Evolutionary conservation across 2,797 vertebrate species (phyloP), one percentile per base, ranked within the genome.

Genomic region (Zenarchopterus dispar): DNA sequence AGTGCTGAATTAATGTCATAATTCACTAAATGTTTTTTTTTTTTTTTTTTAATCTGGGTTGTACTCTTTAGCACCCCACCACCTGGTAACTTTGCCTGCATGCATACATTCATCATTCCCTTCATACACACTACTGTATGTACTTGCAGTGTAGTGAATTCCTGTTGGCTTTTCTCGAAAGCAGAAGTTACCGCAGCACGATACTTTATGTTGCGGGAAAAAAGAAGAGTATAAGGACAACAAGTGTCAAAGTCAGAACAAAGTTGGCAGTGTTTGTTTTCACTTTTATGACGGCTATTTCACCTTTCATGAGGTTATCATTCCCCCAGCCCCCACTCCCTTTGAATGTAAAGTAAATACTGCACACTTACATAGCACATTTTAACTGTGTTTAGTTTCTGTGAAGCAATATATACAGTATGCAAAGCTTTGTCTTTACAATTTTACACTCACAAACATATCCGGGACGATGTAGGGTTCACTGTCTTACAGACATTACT

Each of bases 1-100:
- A 11, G 11, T 36, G 11, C 33, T 13, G 6, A 33, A 33, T 76
- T 43, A 67, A 67, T 67, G 54, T 84, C 69, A 77, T 79, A 74
- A 82, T 65, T 75, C 69, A 78, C 47, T 63, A 9, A 67, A 41
- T 62, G 62, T 57, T 72, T 73, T 66, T 56, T 61, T 53, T 56
- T 56, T 71, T 65, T 56, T 73, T 31, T 56, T 56, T 64, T 58
- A 55, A 51, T 59, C 65, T 43, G 65, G 66, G 56, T 61, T 61
- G 66, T 80, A 78, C 80, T 80, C 85, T 69, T 86, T 78, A 61
- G 66, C 71, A 82, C 81, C 70, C 64, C 52, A 68, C 80, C 87
- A 86, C 81, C 72, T 84, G 82, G 75, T 80, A 81, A 31, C 75
- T 49, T 56, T 44, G 68, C 65, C 82, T 44, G 54, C 68, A 76